Base-by-base conservation (phyloP, 2,888 invertebrate genomes). In the Hyposoter didymator region DNA sequence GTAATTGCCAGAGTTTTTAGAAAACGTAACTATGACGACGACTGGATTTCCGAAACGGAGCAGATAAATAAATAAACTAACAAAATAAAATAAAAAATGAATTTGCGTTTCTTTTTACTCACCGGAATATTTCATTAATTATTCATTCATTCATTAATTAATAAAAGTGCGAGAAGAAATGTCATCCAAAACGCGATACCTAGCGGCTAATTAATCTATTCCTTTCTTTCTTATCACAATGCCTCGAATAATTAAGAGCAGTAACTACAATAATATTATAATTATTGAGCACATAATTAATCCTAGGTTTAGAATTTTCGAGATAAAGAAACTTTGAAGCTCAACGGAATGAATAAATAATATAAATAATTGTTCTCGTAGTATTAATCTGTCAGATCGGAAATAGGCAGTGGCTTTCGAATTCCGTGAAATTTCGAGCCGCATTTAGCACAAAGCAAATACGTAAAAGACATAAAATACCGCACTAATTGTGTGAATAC, bases 401-500 rank as follows among this genome's bases (percentile, higher is more conserved):
- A 59, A 59, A 59, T 59, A 59, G 59, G 5, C 55, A 19, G 10
- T 1, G n/a, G 5, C 5, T 10, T 59, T 14, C 1, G 14, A 28
- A 28, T 59, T 59, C 59, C 59, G 28, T 28, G 59, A 59, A 59
- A 28, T 59, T 28, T 14, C 12, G 6, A 28, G 14, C 6, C 28
- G 10, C 28, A 28, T 28, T 28, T 28, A 59, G 59, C 59, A 14
- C 59, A 28, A 14, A 28, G 28, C 14, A 59, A 59, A 28, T 5
- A 59, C 22, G 22, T 28, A 28, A 59, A 59, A 28, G 3, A 12
- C 14, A 59, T 28, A 1, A 59, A 22, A 28, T 28, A 28, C 14
- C 10, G 59, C 28, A 28, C 28, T 59, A 59, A 59, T 59, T 59
- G 59, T 59, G 59, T 14, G 59, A 59, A 59, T 59, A 28, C 28